Base-by-base conservation (phyloP, 64 coral and sea anemone species). In the Montipora foliosa region DNA sequence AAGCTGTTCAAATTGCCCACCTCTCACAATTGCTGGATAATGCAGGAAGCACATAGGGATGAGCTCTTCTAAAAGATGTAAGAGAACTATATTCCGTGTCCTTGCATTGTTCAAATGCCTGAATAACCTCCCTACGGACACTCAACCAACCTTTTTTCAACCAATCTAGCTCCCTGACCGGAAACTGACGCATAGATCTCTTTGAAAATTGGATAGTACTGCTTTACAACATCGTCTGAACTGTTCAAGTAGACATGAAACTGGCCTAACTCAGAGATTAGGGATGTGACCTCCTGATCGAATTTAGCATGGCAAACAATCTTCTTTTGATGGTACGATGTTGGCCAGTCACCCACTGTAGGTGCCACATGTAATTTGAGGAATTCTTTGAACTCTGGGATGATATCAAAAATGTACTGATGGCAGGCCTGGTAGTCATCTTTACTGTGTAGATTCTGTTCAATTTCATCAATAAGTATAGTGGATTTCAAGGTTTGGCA, bases 161-260 rank as follows among this genome's bases (percentile, higher is more conserved):
- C 76, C 49, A 94, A 49, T 21, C 29, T 72, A 14, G 29, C 67
- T 75, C 80, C 60, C 64, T 92, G 67, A 70, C 87, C 87, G 76
- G 89, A 94, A 45, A 89, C 70, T 89, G 67, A 71, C 77, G 64
- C 69, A 52, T 94, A 90, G 11, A 90, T 94, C 51, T 94, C 93
- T 24, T 78, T 90, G 74, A 94, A 89, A 58, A 90, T 84, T 24
- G 93, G 22, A 67, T 90, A 88, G 55, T 90, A 94, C 84, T 73
- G 57, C 10, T 79, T 45, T 48, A 90, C 55, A 82, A 89, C 79
- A 89, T 94, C 79, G 84, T 90, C 87, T 51, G 78, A 89, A 9
- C 71, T 77, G 60, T 94, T 94, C 22, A 94, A 71, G 73, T 94
- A 94, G 16, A 94, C 79, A 90, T 94, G 93, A 67, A 94, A 94